Conservation (phyloP, 2,888 invertebrate genomes). For the Pristionchus mayeri region DNA sequence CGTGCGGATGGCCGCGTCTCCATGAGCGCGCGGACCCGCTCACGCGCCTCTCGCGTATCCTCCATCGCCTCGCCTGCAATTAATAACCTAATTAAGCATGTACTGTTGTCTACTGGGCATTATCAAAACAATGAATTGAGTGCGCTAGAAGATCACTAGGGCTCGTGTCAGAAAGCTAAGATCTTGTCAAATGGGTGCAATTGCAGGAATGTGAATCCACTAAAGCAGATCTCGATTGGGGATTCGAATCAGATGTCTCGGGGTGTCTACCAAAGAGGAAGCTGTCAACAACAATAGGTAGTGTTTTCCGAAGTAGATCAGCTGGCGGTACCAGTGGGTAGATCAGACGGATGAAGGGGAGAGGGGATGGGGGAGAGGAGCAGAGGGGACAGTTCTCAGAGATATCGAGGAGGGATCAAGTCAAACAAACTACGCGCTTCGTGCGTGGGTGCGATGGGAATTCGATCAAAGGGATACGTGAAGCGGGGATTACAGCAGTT, state of each 20-base stretch:
- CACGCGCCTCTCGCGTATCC: conserved; percentile 49
- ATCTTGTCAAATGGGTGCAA: no score
- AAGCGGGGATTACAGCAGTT: neutral
- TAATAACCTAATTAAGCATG: no score
- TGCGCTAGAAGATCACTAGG: no score
- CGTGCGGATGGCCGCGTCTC: conserved; percentile 63
- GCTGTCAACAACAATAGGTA: conserved; percentile 1
- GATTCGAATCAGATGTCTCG: neutral
- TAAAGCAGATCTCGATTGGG: no score
- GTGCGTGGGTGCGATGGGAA: conserved; percentile 14
- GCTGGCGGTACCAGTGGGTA: conserved; percentile 32
- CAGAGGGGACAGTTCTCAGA: conserved; percentile 29
- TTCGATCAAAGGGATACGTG: conserved; percentile 23
- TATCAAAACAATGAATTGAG: no score
- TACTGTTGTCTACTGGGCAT: neutral
- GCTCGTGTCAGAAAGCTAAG: no score
- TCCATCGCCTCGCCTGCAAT: conserved; percentile 49
- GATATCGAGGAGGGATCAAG: conserved; percentile 27
- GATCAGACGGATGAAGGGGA: neutral
- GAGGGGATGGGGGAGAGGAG: neutral
- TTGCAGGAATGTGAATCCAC: no score
- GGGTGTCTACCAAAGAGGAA: neutral
- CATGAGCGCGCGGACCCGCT: conserved; percentile 62
- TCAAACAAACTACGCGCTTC: conserved; percentile 23
- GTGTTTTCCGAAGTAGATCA: neutral